A percentile compares a stretch with the other conserved stretches of the same genome.
Evolutionary conservation across 2,888 invertebrate species (phyloP).

Genomic region (Drosophila nr. perissopoda): DNA sequence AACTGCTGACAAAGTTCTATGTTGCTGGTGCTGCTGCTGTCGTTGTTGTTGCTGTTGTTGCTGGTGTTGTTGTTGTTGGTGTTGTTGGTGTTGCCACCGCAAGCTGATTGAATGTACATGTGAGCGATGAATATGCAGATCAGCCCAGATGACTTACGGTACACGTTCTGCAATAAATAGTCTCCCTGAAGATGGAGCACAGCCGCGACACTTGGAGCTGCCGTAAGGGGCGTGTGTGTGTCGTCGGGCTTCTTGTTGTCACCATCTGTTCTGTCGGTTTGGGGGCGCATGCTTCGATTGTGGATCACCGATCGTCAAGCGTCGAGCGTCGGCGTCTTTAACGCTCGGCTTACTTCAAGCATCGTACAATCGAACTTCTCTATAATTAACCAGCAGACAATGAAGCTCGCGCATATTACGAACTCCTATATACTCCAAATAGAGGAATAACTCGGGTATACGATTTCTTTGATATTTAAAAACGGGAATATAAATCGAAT

Average conservation of each 20-base stretch:
- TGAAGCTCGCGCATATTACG: background rate
- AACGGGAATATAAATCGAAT: background rate
- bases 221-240: constrained; percentile 20
- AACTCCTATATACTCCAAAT: background rate
- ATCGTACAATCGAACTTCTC: background rate
- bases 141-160: constrained; percentile 48
- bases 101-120: constrained; percentile 54
- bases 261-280: constrained; percentile 21
- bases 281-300: constrained; percentile 40
- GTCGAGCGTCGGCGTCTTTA: constrained; percentile 48
- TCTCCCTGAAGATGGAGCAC: constrained; percentile 7
- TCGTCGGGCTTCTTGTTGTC: constrained; percentile 46
- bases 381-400: background rate
- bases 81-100: constrained; percentile 53
- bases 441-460: background rate
- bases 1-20: constrained; percentile 69
- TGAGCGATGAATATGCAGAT: constrained; percentile 31
- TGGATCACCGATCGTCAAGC: constrained; percentile 2
- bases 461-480: background rate
- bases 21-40: constrained; percentile 23
- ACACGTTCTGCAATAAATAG: constrained; percentile 21
- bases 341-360: constrained; percentile 49
- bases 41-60: constrained; percentile 1
- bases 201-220: background rate
- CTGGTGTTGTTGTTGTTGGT: constrained; percentile 21